Conservation (phyloP, 2,888 invertebrate species). For the Clepsis dumicolana region DNA sequence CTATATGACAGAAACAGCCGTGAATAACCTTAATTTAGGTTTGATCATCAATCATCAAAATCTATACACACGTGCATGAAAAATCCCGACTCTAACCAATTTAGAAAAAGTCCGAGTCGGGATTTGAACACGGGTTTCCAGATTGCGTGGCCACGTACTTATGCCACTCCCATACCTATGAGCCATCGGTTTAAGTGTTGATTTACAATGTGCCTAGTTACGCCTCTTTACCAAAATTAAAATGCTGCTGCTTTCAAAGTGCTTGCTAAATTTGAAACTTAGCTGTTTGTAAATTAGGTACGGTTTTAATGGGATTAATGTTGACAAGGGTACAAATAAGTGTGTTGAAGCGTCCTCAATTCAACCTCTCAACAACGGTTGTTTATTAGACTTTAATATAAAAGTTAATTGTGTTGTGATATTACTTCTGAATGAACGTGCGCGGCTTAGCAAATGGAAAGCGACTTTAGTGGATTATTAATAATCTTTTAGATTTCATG, state of each 20-base stretch:
- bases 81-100: constrained; percentile 23
- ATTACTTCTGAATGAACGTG: constrained; percentile 34
- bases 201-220: constrained; percentile 43
- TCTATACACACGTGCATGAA: too few species aligned
- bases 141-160: constrained; percentile 34
- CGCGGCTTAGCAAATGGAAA: constrained; percentile 7
- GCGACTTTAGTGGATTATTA: background rate
- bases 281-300: background rate
- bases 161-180: constrained; percentile 40
- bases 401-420: constrained; percentile 35
- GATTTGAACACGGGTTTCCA: constrained; percentile 31
- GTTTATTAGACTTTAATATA: constrained; percentile 23
- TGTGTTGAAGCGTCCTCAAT: constrained; percentile 12
- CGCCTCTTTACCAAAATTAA: constrained; percentile 13
- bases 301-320: background rate
- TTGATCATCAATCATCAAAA: too few species aligned
- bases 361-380: constrained; percentile 6
- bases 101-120: constrained; percentile 30
- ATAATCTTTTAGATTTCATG: too few species aligned
- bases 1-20: too few species aligned
- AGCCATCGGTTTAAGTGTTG: constrained; percentile 41
- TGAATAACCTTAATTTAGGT: too few species aligned
- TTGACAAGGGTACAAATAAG: background rate
- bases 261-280: background rate
- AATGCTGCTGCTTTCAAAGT: background rate